Conservation (phyloP, 2,113 vertebrate genomes). For the Eurypyga helias region DNA sequence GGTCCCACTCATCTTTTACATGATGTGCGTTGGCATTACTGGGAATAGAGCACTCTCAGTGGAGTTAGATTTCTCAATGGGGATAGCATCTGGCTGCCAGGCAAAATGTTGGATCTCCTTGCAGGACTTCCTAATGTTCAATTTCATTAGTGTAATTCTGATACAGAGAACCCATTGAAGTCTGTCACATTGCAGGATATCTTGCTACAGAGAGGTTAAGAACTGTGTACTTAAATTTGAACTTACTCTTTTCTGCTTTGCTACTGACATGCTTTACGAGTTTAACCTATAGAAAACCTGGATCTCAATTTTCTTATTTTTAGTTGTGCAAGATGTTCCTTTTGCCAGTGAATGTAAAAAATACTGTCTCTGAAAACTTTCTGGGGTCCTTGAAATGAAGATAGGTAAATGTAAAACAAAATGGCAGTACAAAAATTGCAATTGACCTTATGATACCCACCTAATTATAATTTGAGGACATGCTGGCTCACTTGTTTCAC, state of each 20-base stretch:
- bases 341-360: not conserved
- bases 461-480: not conserved
- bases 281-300: not conserved
- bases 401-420: not conserved
- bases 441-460: accelerated
- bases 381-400: not conserved
- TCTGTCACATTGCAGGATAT: not conserved
- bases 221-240: not conserved
- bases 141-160: not conserved
- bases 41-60: too few relatives aligned
- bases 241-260: not conserved
- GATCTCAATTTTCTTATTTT: not conserved
- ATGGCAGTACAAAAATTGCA: not conserved
- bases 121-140: not conserved
- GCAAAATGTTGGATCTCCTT: not conserved
- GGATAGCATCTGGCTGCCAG: not conserved
- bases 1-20: not conserved
- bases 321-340: not conserved
- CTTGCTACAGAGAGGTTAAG: not conserved
- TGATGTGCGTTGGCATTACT: not conserved
- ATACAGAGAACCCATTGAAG: not conserved
- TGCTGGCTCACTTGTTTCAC: not conserved
- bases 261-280: not conserved
- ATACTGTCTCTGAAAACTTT: not conserved
- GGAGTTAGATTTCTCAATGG: not conserved